Base-by-base conservation (phyloP, 2,113 vertebrate genomes). In the Muscicapa adusta region DNA sequence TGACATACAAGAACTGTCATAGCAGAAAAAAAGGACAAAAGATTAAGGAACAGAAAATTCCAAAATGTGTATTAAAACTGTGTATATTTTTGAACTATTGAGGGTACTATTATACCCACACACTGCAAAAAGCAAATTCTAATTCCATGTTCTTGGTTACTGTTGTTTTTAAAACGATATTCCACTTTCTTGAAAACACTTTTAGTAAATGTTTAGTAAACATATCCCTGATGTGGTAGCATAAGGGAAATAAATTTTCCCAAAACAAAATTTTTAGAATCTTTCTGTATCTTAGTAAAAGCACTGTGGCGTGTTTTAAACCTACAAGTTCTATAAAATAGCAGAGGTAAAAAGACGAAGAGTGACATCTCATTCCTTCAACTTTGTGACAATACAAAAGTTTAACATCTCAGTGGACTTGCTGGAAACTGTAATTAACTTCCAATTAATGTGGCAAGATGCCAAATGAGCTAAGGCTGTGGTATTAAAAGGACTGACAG, bases 351-450 rank as follows among this genome's bases (percentile, higher is more conserved):
- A 89, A 91, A 85, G 15, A 38, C 19, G 3, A 76, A 77, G 61
- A 68, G 26, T 20, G n/a, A 33, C 36, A 62, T 53, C 61, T 67
- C 0, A 0, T 78, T 91, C 73, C 42, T 75, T 89, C 31, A 57
- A 38, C 45, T 78, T 53, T 51, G 61, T 93, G 62, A 78, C 60
- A 42, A 36, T 78, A 54, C 38, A 47, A 6, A 82, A 88, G 72
- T 96, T 89, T 29, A 67, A 28, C 58, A 87, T 72, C 65, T 86
- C 72, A 60, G 36, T 67, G 77, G 86, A 63, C 84, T 87, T 86
- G 42, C 43, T 93, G 25, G 48, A 84, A 91, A 72, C 33, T 47
- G 83, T 94, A 93, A 94, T 92, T 95, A 96, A 89, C 85, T 93
- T 87, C 58, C 74, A 85, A 16, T 89, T 95, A 85, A 85, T 15